Evolutionary conservation across 2,888 invertebrate genomes (phyloP).

Genomic region (Frankliniella fusca): DNA sequence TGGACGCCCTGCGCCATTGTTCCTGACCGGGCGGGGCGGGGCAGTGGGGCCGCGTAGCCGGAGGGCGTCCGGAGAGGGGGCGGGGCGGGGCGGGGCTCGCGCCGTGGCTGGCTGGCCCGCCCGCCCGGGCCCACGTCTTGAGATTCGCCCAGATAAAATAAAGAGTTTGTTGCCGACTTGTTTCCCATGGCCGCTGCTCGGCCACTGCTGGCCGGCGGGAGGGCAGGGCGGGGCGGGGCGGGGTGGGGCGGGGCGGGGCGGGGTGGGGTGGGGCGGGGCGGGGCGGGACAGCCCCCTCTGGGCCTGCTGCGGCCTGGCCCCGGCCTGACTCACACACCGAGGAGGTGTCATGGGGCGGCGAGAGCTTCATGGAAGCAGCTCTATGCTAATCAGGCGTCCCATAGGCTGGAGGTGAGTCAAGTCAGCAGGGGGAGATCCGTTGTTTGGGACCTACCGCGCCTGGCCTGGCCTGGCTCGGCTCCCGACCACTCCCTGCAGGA

Average conservation of each 20-base stretch:
- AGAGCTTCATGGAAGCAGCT: too few relatives aligned
- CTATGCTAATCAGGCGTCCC: too few relatives aligned
- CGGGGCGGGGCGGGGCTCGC: background rate
- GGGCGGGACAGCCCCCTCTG: too few relatives aligned
- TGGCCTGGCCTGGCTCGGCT: too few relatives aligned
- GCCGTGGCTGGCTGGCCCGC: background rate
- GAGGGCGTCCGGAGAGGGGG: background rate
- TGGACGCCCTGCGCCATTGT: background rate
- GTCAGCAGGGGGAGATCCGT: too few relatives aligned
- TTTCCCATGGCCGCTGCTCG: background rate
- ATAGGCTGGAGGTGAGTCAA: too few relatives aligned
- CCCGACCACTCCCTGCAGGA: background rate
- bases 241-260: too few relatives aligned
- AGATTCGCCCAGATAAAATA: constrained; percentile 10
- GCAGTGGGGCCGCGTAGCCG: too few relatives aligned
- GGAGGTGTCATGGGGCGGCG: too few relatives aligned
- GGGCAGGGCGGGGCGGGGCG: background rate
- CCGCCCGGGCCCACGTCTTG: background rate
- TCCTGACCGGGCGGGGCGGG: constrained; percentile 1
- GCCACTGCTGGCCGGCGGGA: background rate
- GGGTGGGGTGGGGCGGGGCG: too few relatives aligned
- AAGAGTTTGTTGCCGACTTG: constrained; percentile 10
- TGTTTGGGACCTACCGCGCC: background rate
- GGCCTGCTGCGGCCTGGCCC: too few relatives aligned
- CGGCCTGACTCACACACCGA: too few relatives aligned